Base-by-base conservation (phyloP, 1,140 invertebrate species). In the Leguminivora glycinivorella region DNA sequence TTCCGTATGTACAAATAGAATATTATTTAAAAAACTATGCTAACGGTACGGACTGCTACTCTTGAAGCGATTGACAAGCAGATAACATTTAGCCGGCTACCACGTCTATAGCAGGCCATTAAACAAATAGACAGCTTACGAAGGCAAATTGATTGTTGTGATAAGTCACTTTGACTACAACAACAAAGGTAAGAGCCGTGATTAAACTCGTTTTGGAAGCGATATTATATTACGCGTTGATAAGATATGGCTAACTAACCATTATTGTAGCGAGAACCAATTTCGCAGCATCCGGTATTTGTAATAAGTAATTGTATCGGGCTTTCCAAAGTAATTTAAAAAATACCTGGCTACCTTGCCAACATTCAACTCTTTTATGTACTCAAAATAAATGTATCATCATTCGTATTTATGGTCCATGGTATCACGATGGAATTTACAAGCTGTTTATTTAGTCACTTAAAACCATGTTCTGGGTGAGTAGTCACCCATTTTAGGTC, bases 101-200 rank as follows among this genome's bases (percentile, higher is more conserved):
- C 73, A 76, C 75, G 81, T 87, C 83, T 84, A 82, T 74, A 76
- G 77, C 66, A 56, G 70, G 69, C 85, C 82, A 87, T 87, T 87
- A 85, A 84, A 85, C 83, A 87, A 84, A 85, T 82, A 79, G 83
- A 87, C 83, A 83, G 79, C 73, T 80, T 78, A 76, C 68, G 76
- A 79, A 75, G 78, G 76, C 75, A 78, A 81, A 87, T 84, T 85
- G 85, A 87, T 87, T 84, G 75, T 82, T 84, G 72, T 82, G 83
- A 87, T 85, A 85, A 84, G 78, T 85, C 79, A 82, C 77, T 83
- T 77, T 70, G 74, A 75, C 70, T 74, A 56, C 69, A 69, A 67
- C 70, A 74, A 75, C 70, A 69, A 71, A 77, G 70, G 73, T 72
- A 80, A 72, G 69, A 70, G 56, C 26, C 66, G 38, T 76, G 73